Evolutionary conservation across 1,140 invertebrate species (phyloP), one percentile per base, ranked within the genome.

Genomic region (Sitodiplosis mosellana): DNA sequence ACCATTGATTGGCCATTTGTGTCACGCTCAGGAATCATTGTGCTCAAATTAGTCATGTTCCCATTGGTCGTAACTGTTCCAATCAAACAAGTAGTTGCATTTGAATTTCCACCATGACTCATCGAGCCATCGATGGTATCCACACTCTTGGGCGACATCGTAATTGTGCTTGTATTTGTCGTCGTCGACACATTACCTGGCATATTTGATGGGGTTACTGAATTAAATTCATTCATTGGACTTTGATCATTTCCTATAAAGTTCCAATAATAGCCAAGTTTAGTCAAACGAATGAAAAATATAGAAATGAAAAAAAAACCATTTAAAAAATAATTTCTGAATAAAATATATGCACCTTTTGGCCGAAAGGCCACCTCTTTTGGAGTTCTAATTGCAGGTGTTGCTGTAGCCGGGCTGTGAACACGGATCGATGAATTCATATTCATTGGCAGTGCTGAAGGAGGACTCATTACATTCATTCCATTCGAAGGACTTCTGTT

Each of bases 11-110:
- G 61, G n/a, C 59, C 57, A 17, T 55, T 68, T n/a, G 67, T 73
- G 51, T 73, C 71, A 51, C 74, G 69, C 50, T 75, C 76, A 0
- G 70, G 68, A 15, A 74, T 71, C 64, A 74, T 74, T 45, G 27
- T 33, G 12, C 15, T 22, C 22, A 33, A 33, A 33, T 45, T 27
- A 6, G 34, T 44, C 6, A 21, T 33, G 33, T 45, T 45, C 12
- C 8, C 20, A 22, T 22, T 22, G 7, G 14, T 40, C 3, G 14
- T n/a, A 40, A 18, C 15, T 10, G 15, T 2, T 15, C 7, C n/a
- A 33, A 20, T 45, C 1, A 45, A 33, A n/a, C 22, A 33, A 18
- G 44, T 33, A 10, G 44, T 45, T 27, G 21, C 22, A 17, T 33
- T 18, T 44, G 27, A 33, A 45, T 38, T 47, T 14, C 33, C 19